Conservation (phyloP, 2,797 vertebrate genomes). For the Mus caroli region DNA sequence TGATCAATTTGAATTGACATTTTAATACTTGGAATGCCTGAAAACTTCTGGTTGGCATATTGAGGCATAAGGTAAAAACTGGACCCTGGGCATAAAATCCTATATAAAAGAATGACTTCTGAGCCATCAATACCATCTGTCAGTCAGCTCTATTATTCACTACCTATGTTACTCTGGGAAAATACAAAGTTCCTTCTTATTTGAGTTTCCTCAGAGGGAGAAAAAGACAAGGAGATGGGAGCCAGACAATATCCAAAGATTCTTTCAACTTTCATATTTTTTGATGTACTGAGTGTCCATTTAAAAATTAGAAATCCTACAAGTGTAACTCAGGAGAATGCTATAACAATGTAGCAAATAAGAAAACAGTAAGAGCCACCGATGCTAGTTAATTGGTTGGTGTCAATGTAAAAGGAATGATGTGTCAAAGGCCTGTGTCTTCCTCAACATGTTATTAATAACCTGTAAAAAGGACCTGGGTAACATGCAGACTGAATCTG, state of each 20-base stretch:
- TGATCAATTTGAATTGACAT: conserved; percentile 42
- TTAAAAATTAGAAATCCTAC: background rate
- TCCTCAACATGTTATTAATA: conserved; percentile 53
- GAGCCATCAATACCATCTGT: background rate
- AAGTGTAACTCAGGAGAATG: background rate
- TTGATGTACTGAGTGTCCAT: background rate
- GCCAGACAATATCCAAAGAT: background rate
- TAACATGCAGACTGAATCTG: conserved; percentile 17
- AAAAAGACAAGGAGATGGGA: background rate
- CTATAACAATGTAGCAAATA: background rate
- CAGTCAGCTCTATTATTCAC: conserved; percentile 31
- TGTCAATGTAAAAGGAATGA: background rate
- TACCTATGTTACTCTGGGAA: conserved; percentile 7
- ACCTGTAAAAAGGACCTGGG: conserved; percentile 18
- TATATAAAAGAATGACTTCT: background rate
- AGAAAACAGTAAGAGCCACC: background rate
- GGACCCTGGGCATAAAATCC: conserved; percentile 47
- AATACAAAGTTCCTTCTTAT: background rate
- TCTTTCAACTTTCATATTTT: conserved; percentile 43
- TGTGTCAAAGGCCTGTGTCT: background rate
- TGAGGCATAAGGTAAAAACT: conserved; percentile 49
- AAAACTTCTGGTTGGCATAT: conserved; percentile 47
- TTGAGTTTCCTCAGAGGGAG: background rate
- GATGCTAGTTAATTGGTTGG: conserved; percentile 15
- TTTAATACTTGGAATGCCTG: conserved; percentile 60